Conservation (phyloP, 2,888 invertebrate species). For the Meandrusa payeni region DNA sequence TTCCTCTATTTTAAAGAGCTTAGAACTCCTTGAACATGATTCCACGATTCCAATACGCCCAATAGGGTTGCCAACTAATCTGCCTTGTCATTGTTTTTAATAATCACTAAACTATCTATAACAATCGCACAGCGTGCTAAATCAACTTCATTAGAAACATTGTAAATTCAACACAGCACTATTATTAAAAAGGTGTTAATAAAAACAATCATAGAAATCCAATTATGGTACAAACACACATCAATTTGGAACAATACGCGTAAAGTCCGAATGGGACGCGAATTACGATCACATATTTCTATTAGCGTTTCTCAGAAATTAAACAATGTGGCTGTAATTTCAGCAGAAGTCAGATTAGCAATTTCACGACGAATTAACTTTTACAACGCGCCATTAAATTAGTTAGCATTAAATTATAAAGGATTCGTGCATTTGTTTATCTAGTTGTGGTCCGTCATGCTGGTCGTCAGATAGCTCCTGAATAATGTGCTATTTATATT, state of each 20-base stretch:
- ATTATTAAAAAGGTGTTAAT: neutral
- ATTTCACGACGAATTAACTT: conserved; percentile 56
- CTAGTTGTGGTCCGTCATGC: conserved; percentile 15
- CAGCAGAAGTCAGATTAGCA: conserved; percentile 35
- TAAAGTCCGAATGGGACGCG: neutral
- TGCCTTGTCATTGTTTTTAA: too few species aligned
- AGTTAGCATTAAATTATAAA: conserved; percentile 18
- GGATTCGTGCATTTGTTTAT: neutral
- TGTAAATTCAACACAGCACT: neutral
- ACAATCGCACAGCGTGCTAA: conserved; percentile 7
- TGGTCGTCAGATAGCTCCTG: conserved; percentile 8
- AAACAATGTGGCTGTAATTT: conserved; percentile 6
- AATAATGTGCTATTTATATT: conserved; percentile 16
- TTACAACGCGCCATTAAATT: conserved; percentile 16
- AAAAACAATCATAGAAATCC: conserved; percentile 3
- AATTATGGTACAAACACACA: conserved; percentile 5
- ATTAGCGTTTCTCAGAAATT: conserved; percentile 8
- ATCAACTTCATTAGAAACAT: conserved; percentile 1
- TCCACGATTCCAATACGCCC: too few species aligned
- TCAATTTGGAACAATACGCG: conserved; percentile 5
- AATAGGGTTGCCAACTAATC: too few species aligned
- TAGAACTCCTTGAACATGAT: too few species aligned
- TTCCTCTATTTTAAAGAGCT: too few species aligned
- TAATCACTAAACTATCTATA: too few species aligned
- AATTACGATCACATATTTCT: conserved; percentile 6